Base-by-base conservation (phyloP, 2,113 vertebrate species). In the Theristicus caerulescens region DNA sequence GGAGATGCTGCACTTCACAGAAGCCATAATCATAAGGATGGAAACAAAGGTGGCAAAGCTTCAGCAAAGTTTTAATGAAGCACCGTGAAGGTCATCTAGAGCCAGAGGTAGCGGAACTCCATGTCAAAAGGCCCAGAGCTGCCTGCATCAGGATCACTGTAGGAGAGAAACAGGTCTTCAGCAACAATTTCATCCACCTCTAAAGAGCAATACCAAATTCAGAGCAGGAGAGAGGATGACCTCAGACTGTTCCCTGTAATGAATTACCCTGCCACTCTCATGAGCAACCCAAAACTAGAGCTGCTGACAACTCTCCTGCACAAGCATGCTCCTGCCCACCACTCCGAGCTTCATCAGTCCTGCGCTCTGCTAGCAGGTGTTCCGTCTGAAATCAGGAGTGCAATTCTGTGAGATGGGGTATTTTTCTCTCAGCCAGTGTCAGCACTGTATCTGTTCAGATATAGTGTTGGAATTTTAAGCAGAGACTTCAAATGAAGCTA, bases 401-500 rank as follows among this genome's bases (percentile, higher is more conserved):
- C 47, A 38, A 6, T 70, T 83, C 90, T 11, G 2, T 21, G 29
- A 82, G 58, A 88, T 0, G 3, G 36, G 71, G 44, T 19, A 66
- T 96, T 91, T 93, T 84, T 87, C 93, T 94, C 88, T 58, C 11
- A 1, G 54, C 34, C 65, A 0, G 1, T 54, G 80, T 86, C 88
- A 86, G 49, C 21, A 0, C 93, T 20, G 16, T n/a, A 80, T 51
- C 61, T 70, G 61, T 52, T 73, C 38, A 3, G 86, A 14, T 38
- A 82, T 65, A 1, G 1, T 6, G 64, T 49, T 0, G 2, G 95
- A 95, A 95, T 97, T 94, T 95, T 79, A 95, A 95, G 84, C 85
- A 80, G 91, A 58, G 61, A 42, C 80, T 88, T 73, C 67, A 88
- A 57, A 77, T 36, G 80, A 80, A 77, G 91, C 72, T 88, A 97